phyloP scores from a whole-genome alignment of 64 coral and sea anemone genomes.

The Porites lutea region DNA sequence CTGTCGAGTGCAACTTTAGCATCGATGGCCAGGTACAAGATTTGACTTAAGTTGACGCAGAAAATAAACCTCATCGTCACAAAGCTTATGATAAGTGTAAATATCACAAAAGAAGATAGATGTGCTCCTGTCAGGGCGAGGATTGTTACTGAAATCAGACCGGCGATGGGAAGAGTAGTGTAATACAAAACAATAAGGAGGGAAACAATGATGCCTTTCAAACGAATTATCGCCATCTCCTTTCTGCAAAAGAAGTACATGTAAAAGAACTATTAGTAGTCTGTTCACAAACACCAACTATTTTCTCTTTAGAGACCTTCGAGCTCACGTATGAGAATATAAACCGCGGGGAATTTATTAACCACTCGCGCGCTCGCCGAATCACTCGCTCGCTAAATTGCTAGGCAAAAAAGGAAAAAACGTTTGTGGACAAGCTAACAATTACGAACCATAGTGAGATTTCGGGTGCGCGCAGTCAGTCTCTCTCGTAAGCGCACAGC shows the following conservation, averaged over 20 bases:
- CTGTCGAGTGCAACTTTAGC: conserved; percentile 29
- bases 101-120: conserved; percentile 20
- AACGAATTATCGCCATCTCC: conserved; percentile 21
- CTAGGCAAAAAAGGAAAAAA: no score
- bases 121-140: not conserved
- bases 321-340: no score
- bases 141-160: not conserved
- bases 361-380: no score
- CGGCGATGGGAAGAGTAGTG: not conserved
- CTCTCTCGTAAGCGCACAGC: no score
- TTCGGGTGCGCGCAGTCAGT: no score
- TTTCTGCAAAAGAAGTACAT: conserved; percentile 11
- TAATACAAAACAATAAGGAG: not conserved
- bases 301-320: not conserved
- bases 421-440: no score
- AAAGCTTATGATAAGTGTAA: conserved; percentile 29
- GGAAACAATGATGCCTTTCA: not conserved
- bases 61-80: not conserved
- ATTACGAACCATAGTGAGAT: no score
- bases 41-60: not conserved
- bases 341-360: no score
- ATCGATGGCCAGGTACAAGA: not conserved
- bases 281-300: no score
- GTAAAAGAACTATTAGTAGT: no score
- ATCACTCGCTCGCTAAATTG: no score